Conservation (phyloP, 2,888 invertebrate species). For the Ichneumoninae sp. region DNA sequence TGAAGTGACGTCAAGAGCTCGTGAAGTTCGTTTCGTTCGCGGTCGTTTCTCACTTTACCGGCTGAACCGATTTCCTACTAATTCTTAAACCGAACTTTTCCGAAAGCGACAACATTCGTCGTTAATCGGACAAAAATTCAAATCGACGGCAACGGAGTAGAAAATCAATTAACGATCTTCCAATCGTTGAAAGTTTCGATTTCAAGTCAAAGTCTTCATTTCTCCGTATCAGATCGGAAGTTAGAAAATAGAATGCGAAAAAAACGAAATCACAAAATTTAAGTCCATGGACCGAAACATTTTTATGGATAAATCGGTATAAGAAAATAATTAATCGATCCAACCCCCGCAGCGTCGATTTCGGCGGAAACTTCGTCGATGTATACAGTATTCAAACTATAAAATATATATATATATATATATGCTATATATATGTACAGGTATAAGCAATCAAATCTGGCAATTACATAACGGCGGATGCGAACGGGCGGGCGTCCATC, state of each 20-base stretch:
- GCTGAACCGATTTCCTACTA: not conserved
- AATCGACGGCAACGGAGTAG: not conserved
- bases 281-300: not conserved
- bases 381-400: not conserved
- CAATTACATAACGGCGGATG: conserved; percentile 81
- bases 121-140: not conserved
- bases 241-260: not conserved
- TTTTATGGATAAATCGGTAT: conserved; percentile 2
- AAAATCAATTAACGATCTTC: not conserved
- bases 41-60: conserved; percentile 10
- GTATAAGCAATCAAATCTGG: conserved; percentile 77
- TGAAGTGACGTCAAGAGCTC: conserved; percentile 30
- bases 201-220: not conserved
- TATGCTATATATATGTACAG: conserved; percentile 23
- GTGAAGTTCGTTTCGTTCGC: conserved; percentile 4
- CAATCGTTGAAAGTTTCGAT: not conserved
- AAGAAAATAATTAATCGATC: conserved; percentile 12
- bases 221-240: not conserved
- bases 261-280: not conserved
- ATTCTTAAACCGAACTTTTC: not conserved
- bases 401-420: conserved; percentile 18
- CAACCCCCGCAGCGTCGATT: not conserved
- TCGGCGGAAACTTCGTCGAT: not conserved
- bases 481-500: conserved; percentile 81
- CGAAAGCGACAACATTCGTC: not conserved